phyloP scores from a whole-genome alignment of 2,888 invertebrate genomes.

The Drosophila koepferae region DNA sequence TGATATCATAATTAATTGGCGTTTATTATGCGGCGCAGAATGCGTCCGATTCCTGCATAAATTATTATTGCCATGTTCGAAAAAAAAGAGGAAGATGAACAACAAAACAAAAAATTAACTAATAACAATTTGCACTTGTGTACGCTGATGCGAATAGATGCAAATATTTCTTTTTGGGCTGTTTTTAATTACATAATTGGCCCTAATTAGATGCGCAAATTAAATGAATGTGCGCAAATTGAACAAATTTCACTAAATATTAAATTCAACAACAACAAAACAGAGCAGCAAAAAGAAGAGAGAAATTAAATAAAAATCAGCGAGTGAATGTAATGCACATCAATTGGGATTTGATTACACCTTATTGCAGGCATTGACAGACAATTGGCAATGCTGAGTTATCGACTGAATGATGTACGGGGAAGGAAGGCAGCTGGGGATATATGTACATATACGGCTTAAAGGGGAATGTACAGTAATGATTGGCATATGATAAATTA shows the following conservation, averaged over 20 bases:
- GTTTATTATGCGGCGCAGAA: conserved; percentile 51
- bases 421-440: no score
- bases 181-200: conserved; percentile 72
- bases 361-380: neutral
- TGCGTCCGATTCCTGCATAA: conserved; percentile 42
- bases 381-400: neutral
- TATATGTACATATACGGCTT: no score
- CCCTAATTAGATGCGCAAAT: conserved; percentile 71
- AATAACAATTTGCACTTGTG: conserved; percentile 32
- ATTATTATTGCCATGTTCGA: conserved; percentile 44
- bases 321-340: conserved; percentile 3
- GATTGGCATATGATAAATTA: neutral
- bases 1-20: conserved; percentile 72
- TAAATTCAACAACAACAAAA: neutral
- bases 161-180: conserved; percentile 21
- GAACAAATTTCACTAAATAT: conserved; percentile 15
- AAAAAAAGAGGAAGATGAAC: neutral
- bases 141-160: conserved; percentile 6
- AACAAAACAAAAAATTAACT: neutral
- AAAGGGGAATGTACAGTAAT: neutral
- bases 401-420: neutral
- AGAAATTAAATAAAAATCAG: conserved; percentile 5
- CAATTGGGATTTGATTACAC: conserved; percentile 26
- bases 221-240: conserved; percentile 42
- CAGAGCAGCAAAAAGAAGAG: neutral